Evolutionary conservation across 2,888 invertebrate species (phyloP), one percentile per base, ranked within the genome.

Genomic region (Callyntrura sp.): DNA sequence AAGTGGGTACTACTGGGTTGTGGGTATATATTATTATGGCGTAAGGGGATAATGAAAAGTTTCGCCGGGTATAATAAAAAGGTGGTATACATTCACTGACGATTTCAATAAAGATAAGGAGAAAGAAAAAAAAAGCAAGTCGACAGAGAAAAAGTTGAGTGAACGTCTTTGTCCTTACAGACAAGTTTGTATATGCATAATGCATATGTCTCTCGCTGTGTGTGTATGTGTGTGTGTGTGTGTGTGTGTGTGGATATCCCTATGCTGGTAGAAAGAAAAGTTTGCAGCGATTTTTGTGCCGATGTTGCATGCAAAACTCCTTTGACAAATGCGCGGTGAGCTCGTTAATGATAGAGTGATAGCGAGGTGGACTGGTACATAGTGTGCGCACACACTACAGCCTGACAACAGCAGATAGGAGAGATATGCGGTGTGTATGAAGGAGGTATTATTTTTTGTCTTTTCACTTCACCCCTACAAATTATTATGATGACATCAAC

Each of bases 121-220:
- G 65, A 85, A 48, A 73, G 9, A 70, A 85, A 57, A 68, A 73
- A 45, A 23, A 70, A 20, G 60, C 14, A n/a, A n/a, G n/a, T n/a
- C n/a, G n/a, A 28, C 5, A 78, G 14, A 25, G 9, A 79, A 87
- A 87, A 87, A 79, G 70, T 81, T 87, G 86, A 86, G 28, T 79
- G 65, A 55, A 65, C 86, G 51, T 65, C 20, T 68, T 68, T 86
- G 60, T 70, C 35, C 2, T n/a, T n/a, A n/a, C n/a, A n/a, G n/a
- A n/a, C n/a, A n/a, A n/a, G n/a, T n/a, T n/a, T n/a, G n/a, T n/a
- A n/a, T n/a, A n/a, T n/a, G n/a, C n/a, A n/a, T n/a, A n/a, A n/a
- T n/a, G n/a, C n/a, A n/a, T n/a, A n/a, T n/a, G n/a, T n/a, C n/a
- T n/a, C n/a, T n/a, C n/a, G n/a, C n/a, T n/a, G n/a, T n/a, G n/a